Percentiles rank a stretch among this genome's conserved stretches.
Conservation (phyloP, 2,888 invertebrate species). For the Cotesia congregata region DNA sequence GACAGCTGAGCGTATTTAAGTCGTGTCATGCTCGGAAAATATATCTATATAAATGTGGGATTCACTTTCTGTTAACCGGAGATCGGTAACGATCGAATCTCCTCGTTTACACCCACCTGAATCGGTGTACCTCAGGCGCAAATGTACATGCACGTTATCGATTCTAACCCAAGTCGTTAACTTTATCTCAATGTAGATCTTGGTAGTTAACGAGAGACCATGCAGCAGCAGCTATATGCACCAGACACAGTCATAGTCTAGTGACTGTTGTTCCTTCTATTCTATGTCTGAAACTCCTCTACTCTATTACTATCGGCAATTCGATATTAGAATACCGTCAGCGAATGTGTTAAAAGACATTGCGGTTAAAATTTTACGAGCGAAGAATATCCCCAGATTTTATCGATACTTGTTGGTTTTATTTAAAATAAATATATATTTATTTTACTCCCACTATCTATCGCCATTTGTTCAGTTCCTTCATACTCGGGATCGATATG, state of each 20-base stretch:
- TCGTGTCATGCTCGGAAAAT: no score
- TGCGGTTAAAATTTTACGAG: conserved; percentile 38
- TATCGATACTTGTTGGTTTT: conserved; percentile 36
- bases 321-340: conserved; percentile 7
- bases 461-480: neutral
- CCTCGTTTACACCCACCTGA: conserved; percentile 44
- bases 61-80: conserved; percentile 28
- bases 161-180: conserved; percentile 46
- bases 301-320: neutral
- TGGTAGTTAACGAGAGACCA: conserved; percentile 41
- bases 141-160: conserved; percentile 41
- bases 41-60: conserved; percentile 21
- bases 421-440: conserved; percentile 38
- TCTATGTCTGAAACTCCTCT: neutral
- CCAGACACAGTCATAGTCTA: conserved; percentile 12
- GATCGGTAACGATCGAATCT: conserved; percentile 35
- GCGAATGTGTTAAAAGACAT: conserved; percentile 28
- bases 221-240: conserved; percentile 35
- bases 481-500: neutral
- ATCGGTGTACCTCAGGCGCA: conserved; percentile 38
- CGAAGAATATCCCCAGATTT: conserved; percentile 30
- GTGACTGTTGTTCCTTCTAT: neutral
- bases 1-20: no score
- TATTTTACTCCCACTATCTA: conserved; percentile 23
- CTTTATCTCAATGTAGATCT: conserved; percentile 46